These are phyloP conservation scores for Onychostoma macrolepis DNA, from an alignment of 2,113 vertebrate species.

Conservation along the genomic window DNA sequence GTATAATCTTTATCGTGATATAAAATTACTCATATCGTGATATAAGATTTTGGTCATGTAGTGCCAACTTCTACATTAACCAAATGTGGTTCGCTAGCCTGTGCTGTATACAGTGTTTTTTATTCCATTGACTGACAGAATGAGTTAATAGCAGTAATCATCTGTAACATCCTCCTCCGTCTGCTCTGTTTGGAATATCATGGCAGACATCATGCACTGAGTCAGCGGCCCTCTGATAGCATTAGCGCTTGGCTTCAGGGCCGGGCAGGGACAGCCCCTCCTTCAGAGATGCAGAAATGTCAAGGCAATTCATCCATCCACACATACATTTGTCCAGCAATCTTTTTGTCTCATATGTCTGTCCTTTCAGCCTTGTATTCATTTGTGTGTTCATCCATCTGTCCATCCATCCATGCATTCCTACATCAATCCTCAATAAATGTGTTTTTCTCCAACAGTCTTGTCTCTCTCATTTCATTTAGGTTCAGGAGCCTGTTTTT, in stretches of 20 bases:
- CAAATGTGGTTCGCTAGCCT: not conserved
- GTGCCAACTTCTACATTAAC: not conserved
- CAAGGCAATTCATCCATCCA: constrained; percentile 17
- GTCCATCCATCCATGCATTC: constrained; percentile 8
- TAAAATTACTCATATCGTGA: too few relatives aligned
- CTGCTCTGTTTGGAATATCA: constrained; percentile 35
- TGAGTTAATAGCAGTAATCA: constrained; percentile 24
- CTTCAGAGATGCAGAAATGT: constrained; percentile 32
- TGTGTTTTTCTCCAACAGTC: constrained; percentile 8
- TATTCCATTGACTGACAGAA: constrained; percentile 7
- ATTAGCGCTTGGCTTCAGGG: constrained; percentile 38
- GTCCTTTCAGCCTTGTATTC: constrained; percentile 12
- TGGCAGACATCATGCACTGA: constrained; percentile 32
- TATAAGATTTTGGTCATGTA: too few relatives aligned
- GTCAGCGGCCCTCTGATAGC: constrained; percentile 26
- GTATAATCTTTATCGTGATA: too few relatives aligned
- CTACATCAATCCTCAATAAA: constrained; percentile 23
- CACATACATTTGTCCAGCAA: constrained; percentile 16
- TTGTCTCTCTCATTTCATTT: constrained; percentile 38
- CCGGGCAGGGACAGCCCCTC: constrained; percentile 2
- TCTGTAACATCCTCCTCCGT: constrained; percentile 22
- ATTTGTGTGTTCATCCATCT: constrained; percentile 35
- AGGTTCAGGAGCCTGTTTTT: constrained; percentile 31
- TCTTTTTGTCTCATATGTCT: constrained; percentile 14
- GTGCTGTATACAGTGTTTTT: not conserved